phyloP scores from a whole-genome alignment of 2,888 invertebrate species.

The Idaea dimidiata region DNA sequence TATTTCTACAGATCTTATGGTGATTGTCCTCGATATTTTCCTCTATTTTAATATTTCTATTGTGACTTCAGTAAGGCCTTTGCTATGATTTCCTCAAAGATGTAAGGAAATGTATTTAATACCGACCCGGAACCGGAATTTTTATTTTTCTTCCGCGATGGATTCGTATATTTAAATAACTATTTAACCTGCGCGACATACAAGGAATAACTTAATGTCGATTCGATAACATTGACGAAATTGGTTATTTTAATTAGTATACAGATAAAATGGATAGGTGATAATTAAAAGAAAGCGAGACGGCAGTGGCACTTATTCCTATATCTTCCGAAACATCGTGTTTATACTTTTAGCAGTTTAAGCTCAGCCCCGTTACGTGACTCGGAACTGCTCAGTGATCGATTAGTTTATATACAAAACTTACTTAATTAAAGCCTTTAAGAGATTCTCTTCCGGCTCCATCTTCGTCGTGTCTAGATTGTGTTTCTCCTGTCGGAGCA shows the following conservation, averaged over 20 bases:
- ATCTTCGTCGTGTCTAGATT: constrained; percentile 44
- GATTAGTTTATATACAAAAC: too few relatives aligned
- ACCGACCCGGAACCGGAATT: neutral
- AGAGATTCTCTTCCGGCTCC: constrained; percentile 56
- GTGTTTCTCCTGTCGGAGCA: constrained; percentile 51
- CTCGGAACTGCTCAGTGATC: too few relatives aligned
- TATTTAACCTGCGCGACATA: neutral
- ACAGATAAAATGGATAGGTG: too few relatives aligned
- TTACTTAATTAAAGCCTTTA: constrained; percentile 60
- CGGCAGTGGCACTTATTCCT: too few relatives aligned
- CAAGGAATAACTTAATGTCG: neutral
- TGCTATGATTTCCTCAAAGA: neutral
- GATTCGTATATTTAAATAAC: neutral
- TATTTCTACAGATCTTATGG: neutral
- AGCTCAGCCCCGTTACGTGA: too few relatives aligned
- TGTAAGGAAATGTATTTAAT: neutral
- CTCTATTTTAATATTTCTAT: neutral
- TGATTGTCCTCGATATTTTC: neutral
- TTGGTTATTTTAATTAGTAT: neutral
- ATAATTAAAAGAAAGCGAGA: too few relatives aligned
- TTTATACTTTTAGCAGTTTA: too few relatives aligned
- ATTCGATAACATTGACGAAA: neutral
- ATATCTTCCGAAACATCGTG: too few relatives aligned
- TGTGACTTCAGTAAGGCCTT: neutral
- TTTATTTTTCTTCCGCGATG: neutral